These are phyloP conservation scores for Gopherus flavomarginatus DNA, from an alignment of 2,113 vertebrate genomes.

Conservation along the genomic window DNA sequence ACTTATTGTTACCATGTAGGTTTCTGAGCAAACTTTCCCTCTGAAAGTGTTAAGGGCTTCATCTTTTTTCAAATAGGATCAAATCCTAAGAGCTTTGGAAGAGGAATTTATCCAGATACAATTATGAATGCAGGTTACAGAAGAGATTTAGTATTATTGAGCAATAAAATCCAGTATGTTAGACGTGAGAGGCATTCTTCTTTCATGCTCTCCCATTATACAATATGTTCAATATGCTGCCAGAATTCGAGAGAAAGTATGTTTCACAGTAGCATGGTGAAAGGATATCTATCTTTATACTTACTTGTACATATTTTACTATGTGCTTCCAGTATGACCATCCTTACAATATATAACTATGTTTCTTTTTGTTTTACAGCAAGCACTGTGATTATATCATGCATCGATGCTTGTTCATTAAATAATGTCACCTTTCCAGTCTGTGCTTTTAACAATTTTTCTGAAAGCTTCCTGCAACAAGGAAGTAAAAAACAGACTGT, in stretches of 20 bases:
- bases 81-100: background rate
- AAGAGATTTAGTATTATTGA: background rate
- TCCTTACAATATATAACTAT: background rate
- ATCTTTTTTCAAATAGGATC: background rate
- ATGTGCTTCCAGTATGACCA: background rate
- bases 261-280: background rate
- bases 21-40: background rate
- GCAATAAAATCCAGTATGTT: background rate
- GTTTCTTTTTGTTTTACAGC: conserved; percentile 49
- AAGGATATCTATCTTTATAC: background rate
- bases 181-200: background rate
- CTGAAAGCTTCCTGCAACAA: conserved; percentile 47
- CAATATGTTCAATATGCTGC: background rate
- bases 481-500: conserved; percentile 37
- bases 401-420: conserved; percentile 64
- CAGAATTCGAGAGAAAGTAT: background rate
- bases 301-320: background rate
- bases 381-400: conserved; percentile 65
- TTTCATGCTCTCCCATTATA: background rate
- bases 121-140: background rate
- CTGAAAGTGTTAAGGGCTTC: background rate
- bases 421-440: conserved; percentile 58
- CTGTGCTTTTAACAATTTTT: conserved; percentile 69
- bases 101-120: background rate
- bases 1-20: background rate